Base-by-base conservation (phyloP, 2,113 vertebrate genomes). In the Ancistrus triradiatus region DNA sequence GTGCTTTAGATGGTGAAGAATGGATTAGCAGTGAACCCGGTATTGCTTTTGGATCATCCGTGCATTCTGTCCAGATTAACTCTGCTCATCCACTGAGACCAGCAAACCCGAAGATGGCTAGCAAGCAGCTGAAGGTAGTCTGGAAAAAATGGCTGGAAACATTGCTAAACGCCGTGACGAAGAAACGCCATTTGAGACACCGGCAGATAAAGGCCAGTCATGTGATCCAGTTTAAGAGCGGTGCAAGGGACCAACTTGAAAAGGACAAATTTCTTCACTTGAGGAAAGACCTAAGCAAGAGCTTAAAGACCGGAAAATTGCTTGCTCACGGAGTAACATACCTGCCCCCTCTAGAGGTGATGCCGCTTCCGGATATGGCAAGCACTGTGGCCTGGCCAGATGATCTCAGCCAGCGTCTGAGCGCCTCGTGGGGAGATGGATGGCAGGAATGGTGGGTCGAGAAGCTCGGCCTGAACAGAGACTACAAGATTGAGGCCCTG, bases 391-490 rank as follows among this genome's bases (percentile, higher is more conserved):
- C n/a, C 1, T 88, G 83, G 38, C 49, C 2, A 0, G 89, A 91
- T 0, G 69, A 77, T 2, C 74, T 94, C 6, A 94, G 86, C 4
- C 4, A 80, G 2, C 88, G 94, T 0, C 67, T 98, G 60, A 85
- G 78, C 0, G 63, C 68, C 0, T 76, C 91, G 1, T 97, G 95
- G 94, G 67, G 66, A 0, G 82, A 75, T 0, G 72, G 31, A 0
- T 89, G 80, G 77, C 64, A 18, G 0, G 58, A 48, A 0, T 95
- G 93, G 91, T 94, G 93, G 93, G 77, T 79, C 0, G 83, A 88
- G 4, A 74, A 73, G 22, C 78, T 78, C 0, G 87, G 82, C 0
- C 14, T 79, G 15, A 77, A 74, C 56, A 1, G 5, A 0, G 68
- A 72, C 0, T 22, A 77, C 1, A 74, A 81, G 67, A 68, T 62